Evolutionary conservation across 2,113 vertebrate species (phyloP), one percentile per base, ranked within the genome.

Genomic region (Vimba vimba): DNA sequence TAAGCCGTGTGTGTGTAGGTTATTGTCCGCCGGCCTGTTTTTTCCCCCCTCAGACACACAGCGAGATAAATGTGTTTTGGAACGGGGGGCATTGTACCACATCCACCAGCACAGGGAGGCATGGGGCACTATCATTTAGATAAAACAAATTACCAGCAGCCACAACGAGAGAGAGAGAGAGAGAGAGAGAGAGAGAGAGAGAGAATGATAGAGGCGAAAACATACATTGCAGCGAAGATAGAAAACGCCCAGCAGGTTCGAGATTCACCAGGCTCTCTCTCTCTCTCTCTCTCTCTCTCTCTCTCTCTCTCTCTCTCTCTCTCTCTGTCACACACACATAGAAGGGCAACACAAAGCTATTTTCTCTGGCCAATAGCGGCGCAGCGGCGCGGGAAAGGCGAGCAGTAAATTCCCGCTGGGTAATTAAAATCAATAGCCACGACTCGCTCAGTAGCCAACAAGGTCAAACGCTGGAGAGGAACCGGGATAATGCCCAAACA

Each of bases 341-440:
- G 94, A 92, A 92, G 93, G 87, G 94, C 93, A 95, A 93, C 91
- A 92, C 92, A 92, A 93, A 94, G 95, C 95, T 94, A 94, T 95
- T 94, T 94, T 92, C 91, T 94, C 94, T 93, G 91, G 94, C 94
- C 94, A 92, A 94, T 96, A 93, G 89, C 92, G 94, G 94, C 95
- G 95, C 96, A 94, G 91, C 95, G 95, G 95, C 93, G 95, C 95
- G 93, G 93, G 94, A 93, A 96, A 94, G 94, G 95, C 95, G 95
- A 93, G 94, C 94, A 94, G 93, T 96, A 95, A 95, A 96, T 95
- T 95, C 91, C 95, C 94, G 95, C 94, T 93, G 92, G 92, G 88
- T 96, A 97, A 98, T 98, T 98, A 98, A 98, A 99, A 98, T 98
- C 97, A 97, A 97, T 98, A 97, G 94, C 93, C 93, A 95, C 95